phyloP scores from a whole-genome alignment of 2,113 vertebrate genomes.

The Malurus elegans region DNA sequence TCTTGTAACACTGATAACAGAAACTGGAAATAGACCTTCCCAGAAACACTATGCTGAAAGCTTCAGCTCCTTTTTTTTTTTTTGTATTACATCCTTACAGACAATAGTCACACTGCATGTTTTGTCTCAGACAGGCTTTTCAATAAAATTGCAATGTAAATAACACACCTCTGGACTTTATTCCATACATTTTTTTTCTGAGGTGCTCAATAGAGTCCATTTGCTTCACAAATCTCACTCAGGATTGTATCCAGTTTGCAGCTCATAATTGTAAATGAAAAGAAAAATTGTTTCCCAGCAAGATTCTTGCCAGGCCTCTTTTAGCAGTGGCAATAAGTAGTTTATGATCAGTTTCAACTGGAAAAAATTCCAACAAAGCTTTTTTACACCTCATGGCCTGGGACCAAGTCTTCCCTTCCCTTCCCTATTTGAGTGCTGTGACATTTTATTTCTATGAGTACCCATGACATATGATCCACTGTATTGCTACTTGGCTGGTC shows the following conservation, averaged over 20 bases:
- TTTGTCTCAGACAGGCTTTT: not conserved
- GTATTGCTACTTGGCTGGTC: constrained; percentile 20
- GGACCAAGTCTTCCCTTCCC: constrained; percentile 33
- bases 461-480: constrained; percentile 35
- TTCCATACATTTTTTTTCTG: not conserved
- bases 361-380: constrained; percentile 30
- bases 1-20: not conserved
- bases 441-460: constrained; percentile 55
- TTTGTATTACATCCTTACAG: not conserved
- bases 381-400: constrained; percentile 38
- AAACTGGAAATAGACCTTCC: constrained; percentile 1
- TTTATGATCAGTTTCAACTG: constrained; percentile 40
- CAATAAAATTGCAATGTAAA: constrained; percentile 1
- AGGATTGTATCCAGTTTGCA: not conserved
- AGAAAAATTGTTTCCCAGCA: not conserved
- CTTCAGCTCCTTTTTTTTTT: not conserved
- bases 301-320: not conserved
- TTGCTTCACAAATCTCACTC: not conserved
- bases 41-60: constrained; percentile 6
- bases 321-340: constrained; percentile 30
- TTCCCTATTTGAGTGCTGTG: constrained; percentile 35
- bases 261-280: not conserved
- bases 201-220: not conserved
- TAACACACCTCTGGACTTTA: not conserved
- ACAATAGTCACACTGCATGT: not conserved